These are phyloP conservation scores for Paradisaea rubra DNA, from an alignment of 2,113 vertebrate genomes.

Conservation along the genomic window DNA sequence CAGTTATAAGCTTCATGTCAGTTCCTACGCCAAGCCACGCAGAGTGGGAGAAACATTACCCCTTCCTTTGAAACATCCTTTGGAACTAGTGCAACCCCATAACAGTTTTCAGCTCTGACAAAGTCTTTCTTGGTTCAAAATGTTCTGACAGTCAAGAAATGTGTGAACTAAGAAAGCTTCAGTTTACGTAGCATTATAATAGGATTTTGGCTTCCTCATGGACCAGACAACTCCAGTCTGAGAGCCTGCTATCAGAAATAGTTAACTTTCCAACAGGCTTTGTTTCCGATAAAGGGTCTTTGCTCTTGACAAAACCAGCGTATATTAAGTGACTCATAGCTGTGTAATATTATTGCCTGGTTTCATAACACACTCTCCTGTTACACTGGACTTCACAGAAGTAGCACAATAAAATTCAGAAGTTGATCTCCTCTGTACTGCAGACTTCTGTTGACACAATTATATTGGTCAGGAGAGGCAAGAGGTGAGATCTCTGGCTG, in stretches of 20 bases:
- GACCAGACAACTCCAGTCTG: not conserved
- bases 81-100: not conserved
- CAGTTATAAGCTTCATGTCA: not conserved
- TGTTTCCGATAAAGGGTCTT: not conserved
- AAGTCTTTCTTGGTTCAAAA: not conserved
- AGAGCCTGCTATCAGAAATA: not conserved
- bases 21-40: not conserved
- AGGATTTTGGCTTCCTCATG: not conserved
- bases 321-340: not conserved
- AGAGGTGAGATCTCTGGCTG: not conserved
- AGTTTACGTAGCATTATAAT: not conserved
- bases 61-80: not conserved
- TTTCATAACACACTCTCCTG: not conserved
- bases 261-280: not conserved
- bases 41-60: not conserved
- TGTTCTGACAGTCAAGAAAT: not conserved
- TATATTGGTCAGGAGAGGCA: conserved; percentile 3
- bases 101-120: not conserved
- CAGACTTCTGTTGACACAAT: not conserved
- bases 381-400: conserved; percentile 20
- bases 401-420: not conserved
- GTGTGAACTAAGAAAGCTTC: not conserved
- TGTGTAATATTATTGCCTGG: not conserved
- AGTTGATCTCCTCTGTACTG: not conserved
- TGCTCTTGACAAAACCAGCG: not conserved